phyloP scores from a whole-genome alignment of 2,888 invertebrate species.

The Andricus quercusramuli region DNA sequence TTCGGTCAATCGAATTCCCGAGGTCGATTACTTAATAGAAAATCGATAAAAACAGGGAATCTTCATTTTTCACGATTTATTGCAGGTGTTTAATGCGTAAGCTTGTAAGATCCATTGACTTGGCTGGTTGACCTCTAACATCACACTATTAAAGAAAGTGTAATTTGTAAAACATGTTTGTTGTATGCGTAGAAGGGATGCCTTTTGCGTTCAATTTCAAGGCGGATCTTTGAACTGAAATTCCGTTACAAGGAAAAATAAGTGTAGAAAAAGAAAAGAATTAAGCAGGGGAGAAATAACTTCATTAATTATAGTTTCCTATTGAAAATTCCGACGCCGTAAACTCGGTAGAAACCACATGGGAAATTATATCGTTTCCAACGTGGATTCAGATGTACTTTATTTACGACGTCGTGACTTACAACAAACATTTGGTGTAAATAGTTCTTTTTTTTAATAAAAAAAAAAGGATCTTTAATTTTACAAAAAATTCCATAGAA shows the following conservation, averaged over 20 bases:
- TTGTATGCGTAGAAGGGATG: background rate
- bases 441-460: too few species aligned
- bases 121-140: slow-evolving; percentile 37
- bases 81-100: slow-evolving; percentile 9
- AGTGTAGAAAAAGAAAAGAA: background rate
- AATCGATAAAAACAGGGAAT: slow-evolving; percentile 21
- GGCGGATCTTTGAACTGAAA: background rate
- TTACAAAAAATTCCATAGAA: too few species aligned
- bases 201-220: background rate
- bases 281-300: background rate
- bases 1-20: slow-evolving; percentile 37
- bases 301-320: too few species aligned
- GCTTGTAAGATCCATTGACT: slow-evolving; percentile 8
- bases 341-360: too few species aligned
- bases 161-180: slow-evolving; percentile 28
- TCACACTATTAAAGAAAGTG: slow-evolving; percentile 21
- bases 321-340: too few species aligned
- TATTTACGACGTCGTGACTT: too few species aligned
- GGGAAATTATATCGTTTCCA: too few species aligned
- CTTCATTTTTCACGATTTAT: slow-evolving; percentile 38
- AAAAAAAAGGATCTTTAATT: too few species aligned
- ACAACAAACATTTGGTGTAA: too few species aligned
- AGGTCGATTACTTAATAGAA: slow-evolving; percentile 39
- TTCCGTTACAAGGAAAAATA: background rate
- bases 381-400: too few species aligned